Base-by-base conservation (phyloP, 2,797 vertebrate species). In the Remorina albescens region DNA sequence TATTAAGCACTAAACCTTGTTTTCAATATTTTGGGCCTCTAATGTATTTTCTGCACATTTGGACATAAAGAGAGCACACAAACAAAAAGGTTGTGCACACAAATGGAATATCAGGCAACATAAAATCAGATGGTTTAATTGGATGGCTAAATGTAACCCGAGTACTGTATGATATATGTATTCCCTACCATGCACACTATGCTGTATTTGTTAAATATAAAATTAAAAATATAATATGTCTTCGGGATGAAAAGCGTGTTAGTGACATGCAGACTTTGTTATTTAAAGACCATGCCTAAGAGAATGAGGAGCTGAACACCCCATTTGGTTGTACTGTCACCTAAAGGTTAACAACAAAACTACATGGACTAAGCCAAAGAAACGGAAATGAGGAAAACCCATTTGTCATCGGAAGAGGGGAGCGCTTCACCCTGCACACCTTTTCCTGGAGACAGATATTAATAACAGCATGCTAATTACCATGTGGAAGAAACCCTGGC, bases 401-500 rank as follows among this genome's bases (percentile, higher is more conserved):
- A 82, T 89, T 87, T 79, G 60, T 84, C 80, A 82, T 58, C 19
- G 65, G 58, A 77, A 49, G 60, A 80, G 42, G 64, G 71, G 55
- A 62, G 57, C 64, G 66, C 60, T 69, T 83, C 76, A 57, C 50
- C 55, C 78, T 66, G 64, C 51, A 74, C 78, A 81, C 78, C 74
- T 82, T 87, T 77, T 64, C 82, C 77, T 80, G 42, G 53, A 76
- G 82, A 84, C 67, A 85, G 66, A 88, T 87, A 88, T 34, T 76
- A 74, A 82, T 71, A 87, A 76, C 71, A 68, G 77, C 21, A 41
- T 1, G 2, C 56, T 81, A 87, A 90, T 87, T 86, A 80, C 55
- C 55, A 80, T 76, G 62, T 56, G 51, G 60, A 69, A 68, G 55
- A 85, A 89, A 83, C 53, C 44, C 58, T 86, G 51, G 28, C 68